Conservation (phyloP, 1,140 invertebrate species). For the Ladona fulva region DNA sequence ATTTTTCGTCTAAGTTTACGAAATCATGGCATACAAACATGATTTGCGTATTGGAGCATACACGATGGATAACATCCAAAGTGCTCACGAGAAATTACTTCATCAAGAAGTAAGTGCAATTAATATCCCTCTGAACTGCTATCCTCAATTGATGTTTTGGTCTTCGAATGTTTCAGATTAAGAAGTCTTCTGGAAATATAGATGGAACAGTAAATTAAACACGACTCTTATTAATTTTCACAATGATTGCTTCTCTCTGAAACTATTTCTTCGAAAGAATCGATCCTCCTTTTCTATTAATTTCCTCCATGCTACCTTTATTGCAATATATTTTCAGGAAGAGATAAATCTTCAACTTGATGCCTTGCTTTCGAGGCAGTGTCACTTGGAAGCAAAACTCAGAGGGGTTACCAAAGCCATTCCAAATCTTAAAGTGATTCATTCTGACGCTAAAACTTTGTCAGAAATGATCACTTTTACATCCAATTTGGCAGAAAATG, state of each 20-base stretch:
- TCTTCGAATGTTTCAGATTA: too few relatives aligned
- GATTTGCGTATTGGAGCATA: background rate
- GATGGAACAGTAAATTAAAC: too few relatives aligned
- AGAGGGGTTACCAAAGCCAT: slow-evolving; percentile 51
- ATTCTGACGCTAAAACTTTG: slow-evolving; percentile 64
- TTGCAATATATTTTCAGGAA: slow-evolving; percentile 37
- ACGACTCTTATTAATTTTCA: too few relatives aligned
- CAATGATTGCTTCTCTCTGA: too few relatives aligned
- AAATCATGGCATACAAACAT: background rate
- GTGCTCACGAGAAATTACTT: background rate
- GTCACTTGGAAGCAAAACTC: slow-evolving; percentile 56
- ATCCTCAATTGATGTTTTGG: too few relatives aligned
- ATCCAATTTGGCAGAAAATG: slow-evolving; percentile 81
- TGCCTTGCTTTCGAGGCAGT: slow-evolving; percentile 47
- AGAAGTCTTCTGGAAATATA: too few relatives aligned
- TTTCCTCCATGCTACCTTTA: too few relatives aligned
- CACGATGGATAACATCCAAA: background rate
- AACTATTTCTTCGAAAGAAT: too few relatives aligned
- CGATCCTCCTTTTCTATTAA: too few relatives aligned
- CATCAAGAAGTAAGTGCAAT: background rate
- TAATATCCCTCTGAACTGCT: background rate
- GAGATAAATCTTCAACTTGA: slow-evolving; percentile 48
- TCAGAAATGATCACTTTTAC: slow-evolving; percentile 78
- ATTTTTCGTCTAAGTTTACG: too few relatives aligned
- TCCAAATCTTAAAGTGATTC: slow-evolving; percentile 56